Evolutionary conservation across 1,140 invertebrate genomes (phyloP), one percentile per base, ranked within the genome.

Genomic region (Dufourea novaeangliae): DNA sequence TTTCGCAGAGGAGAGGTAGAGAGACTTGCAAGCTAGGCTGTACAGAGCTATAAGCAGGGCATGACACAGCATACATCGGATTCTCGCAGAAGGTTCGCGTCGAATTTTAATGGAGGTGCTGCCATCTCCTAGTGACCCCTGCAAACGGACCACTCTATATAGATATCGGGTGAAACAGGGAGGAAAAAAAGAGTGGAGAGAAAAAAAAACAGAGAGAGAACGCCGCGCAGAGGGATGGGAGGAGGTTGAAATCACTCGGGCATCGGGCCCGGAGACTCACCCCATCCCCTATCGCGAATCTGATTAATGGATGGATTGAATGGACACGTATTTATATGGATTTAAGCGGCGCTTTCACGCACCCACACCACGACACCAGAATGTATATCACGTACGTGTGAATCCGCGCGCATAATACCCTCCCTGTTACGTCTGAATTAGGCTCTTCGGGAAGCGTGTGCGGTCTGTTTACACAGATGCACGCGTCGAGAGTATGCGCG

Each of bases 231-330:
- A 7, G 27, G 27, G 4, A 27, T 0, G 3, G 54, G 27, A 2
- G 1, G 29, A 20, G 76, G 73, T 90, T 87, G 88, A 91, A 91
- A 90, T 91, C 88, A 91, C 88, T 91, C 85, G 90, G 87, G 88
- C 90, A 68, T 67, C 71, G 74, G 52, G 69, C 32, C 39, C 52
- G 37, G 34, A 54, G 39, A 32, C 12, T 39, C 56, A 6, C 54
- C 27, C 52, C n/a, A n/a, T n/a, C n/a, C 84, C 83, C 87, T 90
- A 90, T 88, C 89, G 84, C 85, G 87, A 83, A 91, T 90, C 89
- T 91, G 90, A 91, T 91, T 91, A 91, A 91, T 91, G 87, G 89
- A 85, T 82, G 87, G 88, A 89, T 90, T 89, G 86, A n/a, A 71
- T 67, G 79, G 75, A 71, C 80, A 71, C 78, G 85, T 86, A 87